Conservation (phyloP, 1,140 invertebrate species). For the Bombus affinis region DNA sequence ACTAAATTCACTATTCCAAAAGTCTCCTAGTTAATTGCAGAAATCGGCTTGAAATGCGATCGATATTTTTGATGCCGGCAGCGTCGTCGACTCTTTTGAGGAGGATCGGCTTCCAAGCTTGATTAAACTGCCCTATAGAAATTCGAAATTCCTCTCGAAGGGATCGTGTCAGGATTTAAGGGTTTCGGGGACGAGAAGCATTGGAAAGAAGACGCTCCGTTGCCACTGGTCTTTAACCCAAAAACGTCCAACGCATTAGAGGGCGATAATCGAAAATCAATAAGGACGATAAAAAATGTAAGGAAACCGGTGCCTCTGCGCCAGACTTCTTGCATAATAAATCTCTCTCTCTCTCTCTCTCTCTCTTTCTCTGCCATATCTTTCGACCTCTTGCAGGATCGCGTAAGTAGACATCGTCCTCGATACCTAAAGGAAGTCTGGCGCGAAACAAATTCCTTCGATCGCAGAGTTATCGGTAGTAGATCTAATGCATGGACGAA, state of each 20-base stretch:
- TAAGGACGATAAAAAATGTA: constrained; percentile 61
- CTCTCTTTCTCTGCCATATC: neutral
- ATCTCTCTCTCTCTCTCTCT: constrained; percentile 44
- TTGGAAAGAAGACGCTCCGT: constrained; percentile 10
- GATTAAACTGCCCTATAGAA: constrained; percentile 37
- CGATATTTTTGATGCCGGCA: neutral
- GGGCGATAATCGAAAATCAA: constrained; percentile 69
- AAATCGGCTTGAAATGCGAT: constrained; percentile 2
- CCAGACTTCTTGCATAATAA: constrained; percentile 64
- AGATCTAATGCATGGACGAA: too few relatives aligned
- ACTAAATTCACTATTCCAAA: neutral
- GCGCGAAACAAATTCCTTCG: constrained; percentile 26
- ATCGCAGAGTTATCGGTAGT: neutral
- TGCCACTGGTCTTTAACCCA: constrained; percentile 65
- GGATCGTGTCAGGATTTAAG: constrained; percentile 35
- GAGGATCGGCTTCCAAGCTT: constrained; percentile 10
- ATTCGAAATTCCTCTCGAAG: constrained; percentile 35
- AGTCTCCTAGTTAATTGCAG: constrained; percentile 9
- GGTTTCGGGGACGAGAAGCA: neutral
- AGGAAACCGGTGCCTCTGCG: constrained; percentile 47
- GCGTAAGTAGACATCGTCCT: constrained; percentile 16
- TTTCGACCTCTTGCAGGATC: neutral
- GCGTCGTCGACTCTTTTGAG: neutral
- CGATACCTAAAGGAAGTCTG: constrained; percentile 20
- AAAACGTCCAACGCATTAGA: constrained; percentile 66